phyloP scores from a whole-genome alignment of 2,888 invertebrate genomes.

The Eupithecia tripunctaria region DNA sequence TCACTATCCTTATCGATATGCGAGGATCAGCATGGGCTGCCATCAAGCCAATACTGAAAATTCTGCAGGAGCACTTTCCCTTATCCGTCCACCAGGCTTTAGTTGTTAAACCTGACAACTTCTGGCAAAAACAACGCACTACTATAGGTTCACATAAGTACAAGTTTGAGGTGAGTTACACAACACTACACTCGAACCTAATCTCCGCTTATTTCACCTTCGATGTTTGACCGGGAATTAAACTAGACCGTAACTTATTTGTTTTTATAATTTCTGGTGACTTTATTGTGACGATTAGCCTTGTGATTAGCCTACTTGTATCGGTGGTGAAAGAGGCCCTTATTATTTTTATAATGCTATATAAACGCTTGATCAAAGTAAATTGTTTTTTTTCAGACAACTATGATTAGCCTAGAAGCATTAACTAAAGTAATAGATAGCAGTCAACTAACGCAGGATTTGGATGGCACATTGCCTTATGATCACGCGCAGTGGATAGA shows the following conservation, averaged over 20 bases:
- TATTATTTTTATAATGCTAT: not conserved
- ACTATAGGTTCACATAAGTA: conserved; percentile 98
- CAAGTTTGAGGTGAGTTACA: conserved; percentile 94
- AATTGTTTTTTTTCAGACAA: conserved; percentile 88
- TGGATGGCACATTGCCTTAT: conserved; percentile 97
- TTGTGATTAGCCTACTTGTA: not conserved
- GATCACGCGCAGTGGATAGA: conserved; percentile 99
- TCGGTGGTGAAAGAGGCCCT: not conserved
- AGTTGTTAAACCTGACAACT: conserved; percentile 99
- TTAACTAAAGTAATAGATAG: conserved; percentile 96
- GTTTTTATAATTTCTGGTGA: not conserved
- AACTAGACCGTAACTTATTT: conserved; percentile 3
- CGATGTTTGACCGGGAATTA: not conserved
- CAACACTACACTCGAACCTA: not conserved
- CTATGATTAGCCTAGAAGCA: conserved; percentile 97
- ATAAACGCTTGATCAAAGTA: not conserved
- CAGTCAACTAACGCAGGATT: conserved; percentile 95
- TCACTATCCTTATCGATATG: conserved; percentile 99
- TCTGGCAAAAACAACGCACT: conserved; percentile 99
- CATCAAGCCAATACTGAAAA: conserved; percentile 98
- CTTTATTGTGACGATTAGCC: not conserved
- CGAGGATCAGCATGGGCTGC: conserved; percentile 98
- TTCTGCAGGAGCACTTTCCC: conserved; percentile 97
- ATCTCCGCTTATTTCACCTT: not conserved
- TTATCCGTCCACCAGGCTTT: conserved; percentile 96